Percentiles rank a stretch among this genome's conserved stretches.
These are phyloP conservation scores for Notechis scutatus DNA, from an alignment of 2,113 vertebrate species.

Conservation along the genomic window DNA sequence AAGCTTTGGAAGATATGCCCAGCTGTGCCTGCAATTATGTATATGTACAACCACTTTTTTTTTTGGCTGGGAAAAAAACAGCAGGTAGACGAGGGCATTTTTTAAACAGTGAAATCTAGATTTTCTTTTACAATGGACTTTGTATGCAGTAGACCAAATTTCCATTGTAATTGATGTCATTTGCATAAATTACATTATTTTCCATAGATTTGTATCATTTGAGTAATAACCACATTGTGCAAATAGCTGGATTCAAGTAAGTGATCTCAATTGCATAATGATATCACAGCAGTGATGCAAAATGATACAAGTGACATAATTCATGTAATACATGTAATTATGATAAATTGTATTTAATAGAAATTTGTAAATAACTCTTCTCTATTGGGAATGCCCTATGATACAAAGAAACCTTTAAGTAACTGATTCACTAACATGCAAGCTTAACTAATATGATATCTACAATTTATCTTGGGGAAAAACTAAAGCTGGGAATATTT, in stretches of 20 bases:
- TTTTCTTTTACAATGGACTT: background rate
- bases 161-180: background rate
- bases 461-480: background rate
- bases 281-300: background rate
- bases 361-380: background rate
- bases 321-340: background rate
- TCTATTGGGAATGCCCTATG: background rate
- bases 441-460: background rate
- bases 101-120: background rate
- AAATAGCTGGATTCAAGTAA: background rate
- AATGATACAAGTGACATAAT: background rate
- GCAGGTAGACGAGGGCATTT: background rate
- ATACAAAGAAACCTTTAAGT: background rate
- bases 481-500: background rate
- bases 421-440: background rate
- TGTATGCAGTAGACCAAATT: background rate
- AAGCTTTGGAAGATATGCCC: background rate
- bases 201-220: background rate
- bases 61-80: background rate
- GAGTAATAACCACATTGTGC: background rate
- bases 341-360: background rate
- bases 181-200: background rate
- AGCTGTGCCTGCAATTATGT: background rate
- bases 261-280: background rate
- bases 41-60: background rate